Evolutionary conservation across 2,113 vertebrate species (phyloP).

Genomic region (Tursiops truncatus): DNA sequence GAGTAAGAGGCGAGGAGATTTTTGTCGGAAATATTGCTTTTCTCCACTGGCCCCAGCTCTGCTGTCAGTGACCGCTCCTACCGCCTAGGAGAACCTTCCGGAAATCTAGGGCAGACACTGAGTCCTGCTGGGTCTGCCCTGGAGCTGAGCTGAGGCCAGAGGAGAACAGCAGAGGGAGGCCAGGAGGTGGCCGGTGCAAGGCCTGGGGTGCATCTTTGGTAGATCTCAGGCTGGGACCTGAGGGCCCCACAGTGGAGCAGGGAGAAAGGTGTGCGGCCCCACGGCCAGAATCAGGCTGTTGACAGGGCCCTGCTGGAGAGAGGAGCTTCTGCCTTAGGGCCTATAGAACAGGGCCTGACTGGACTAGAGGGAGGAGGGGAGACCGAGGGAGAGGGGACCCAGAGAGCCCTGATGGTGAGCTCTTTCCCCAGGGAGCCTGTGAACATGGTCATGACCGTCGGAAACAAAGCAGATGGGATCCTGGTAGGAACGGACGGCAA

Average conservation of each 20-base stretch:
- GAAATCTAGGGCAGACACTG: neutral
- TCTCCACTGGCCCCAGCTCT: neutral
- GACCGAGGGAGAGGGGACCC: neutral
- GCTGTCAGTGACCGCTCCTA: neutral
- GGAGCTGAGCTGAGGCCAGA: neutral
- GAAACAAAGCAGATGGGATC: conserved; percentile 64
- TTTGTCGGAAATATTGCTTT: neutral
- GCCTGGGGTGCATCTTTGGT: neutral
- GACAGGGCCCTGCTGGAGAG: neutral
- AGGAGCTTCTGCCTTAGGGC: neutral
- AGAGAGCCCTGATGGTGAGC: neutral
- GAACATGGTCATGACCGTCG: neutral
- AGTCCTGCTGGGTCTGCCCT: neutral
- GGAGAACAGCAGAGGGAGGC: neutral
- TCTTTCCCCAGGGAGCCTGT: conserved; percentile 65
- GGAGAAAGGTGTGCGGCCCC: neutral
- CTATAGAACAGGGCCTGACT: neutral
- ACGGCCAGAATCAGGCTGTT: neutral
- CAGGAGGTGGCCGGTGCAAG: neutral
- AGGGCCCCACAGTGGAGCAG: neutral
- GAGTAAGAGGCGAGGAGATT: neutral
- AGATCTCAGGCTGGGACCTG: neutral
- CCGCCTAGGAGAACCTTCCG: neutral
- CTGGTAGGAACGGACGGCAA: conserved; percentile 71
- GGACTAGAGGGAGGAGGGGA: neutral